These are phyloP conservation scores for Eristalinus aeneus DNA, from an alignment of 2,888 invertebrate genomes.

Conservation along the genomic window DNA sequence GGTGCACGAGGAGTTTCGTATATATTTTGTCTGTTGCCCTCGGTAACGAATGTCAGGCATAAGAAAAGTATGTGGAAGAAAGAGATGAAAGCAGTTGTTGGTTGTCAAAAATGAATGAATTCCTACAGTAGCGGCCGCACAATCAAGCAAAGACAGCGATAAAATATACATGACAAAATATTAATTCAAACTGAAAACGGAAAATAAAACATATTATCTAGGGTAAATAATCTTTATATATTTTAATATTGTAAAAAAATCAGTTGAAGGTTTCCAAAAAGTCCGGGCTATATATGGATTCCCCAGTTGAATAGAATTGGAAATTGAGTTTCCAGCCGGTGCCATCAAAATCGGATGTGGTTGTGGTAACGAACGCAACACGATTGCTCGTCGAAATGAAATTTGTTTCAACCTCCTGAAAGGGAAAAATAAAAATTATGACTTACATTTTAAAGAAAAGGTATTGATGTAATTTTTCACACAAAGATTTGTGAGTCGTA, in stretches of 20 bases:
- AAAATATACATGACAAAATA: no score
- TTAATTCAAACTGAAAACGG: no score
- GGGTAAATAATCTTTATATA: no score
- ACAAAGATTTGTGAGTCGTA: no score
- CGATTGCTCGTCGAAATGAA: constrained; percentile 77
- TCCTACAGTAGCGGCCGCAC: neutral
- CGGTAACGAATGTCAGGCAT: constrained; percentile 42
- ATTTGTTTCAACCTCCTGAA: constrained; percentile 75
- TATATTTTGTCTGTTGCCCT: constrained; percentile 33
- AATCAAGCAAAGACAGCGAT: no score
- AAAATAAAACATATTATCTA: no score
- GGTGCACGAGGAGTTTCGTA: constrained; percentile 36
- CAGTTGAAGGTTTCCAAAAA: no score
- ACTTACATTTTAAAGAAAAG: no score
- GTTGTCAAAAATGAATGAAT: constrained; percentile 14
- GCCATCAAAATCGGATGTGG: constrained; percentile 86
- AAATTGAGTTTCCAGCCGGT: constrained; percentile 83
- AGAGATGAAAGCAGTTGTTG: neutral
- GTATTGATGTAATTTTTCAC: no score
- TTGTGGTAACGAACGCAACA: constrained; percentile 81
- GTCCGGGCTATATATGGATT: neutral
- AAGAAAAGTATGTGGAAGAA: neutral
- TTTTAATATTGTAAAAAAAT: no score
- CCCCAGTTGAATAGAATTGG: neutral
- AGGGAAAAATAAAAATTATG: no score